Evolutionary conservation across 2,888 invertebrate species (phyloP).

Genomic region (Antitype chi): DNA sequence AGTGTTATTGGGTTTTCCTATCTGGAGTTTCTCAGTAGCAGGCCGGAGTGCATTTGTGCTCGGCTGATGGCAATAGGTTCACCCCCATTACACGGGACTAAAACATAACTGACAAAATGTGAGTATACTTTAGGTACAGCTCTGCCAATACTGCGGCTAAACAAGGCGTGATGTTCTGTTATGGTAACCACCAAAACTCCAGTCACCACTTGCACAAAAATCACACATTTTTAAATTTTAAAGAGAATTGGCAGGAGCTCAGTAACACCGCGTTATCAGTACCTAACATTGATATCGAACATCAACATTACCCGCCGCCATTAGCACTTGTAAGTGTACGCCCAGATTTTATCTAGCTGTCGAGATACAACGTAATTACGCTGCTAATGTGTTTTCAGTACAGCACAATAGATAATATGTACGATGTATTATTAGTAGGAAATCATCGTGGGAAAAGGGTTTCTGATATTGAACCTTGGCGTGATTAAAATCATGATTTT

Average conservation of each 20-base stretch:
- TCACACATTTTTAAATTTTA: not conserved
- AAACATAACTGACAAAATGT: too few relatives aligned
- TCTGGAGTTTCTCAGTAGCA: too few relatives aligned
- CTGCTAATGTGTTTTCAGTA: conserved; percentile 64
- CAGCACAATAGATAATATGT: conserved; percentile 45
- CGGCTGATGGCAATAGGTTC: too few relatives aligned
- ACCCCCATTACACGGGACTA: too few relatives aligned
- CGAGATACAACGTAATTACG: conserved; percentile 65
- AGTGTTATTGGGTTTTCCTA: too few relatives aligned
- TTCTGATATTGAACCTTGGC: not conserved
- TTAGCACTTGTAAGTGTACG: conserved; percentile 66
- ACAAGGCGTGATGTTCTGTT: too few relatives aligned
- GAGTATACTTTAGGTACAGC: too few relatives aligned
- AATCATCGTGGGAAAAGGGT: not conserved
- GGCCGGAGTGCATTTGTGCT: too few relatives aligned
- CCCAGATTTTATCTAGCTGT: conserved; percentile 60
- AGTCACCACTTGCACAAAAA: not conserved
- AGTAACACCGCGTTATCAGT: conserved; percentile 52
- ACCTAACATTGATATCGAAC: conserved; percentile 43
- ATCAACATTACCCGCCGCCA: conserved; percentile 57
- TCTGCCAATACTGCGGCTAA: too few relatives aligned
- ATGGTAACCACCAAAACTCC: not conserved
- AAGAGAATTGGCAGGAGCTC: conserved; percentile 43
- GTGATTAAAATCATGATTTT: not conserved
- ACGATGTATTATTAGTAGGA: conserved; percentile 10